A percentile compares a stretch with the other conserved stretches of the same genome.
Conservation (phyloP, 2,888 invertebrate genomes). For the Lutraria lutraria region DNA sequence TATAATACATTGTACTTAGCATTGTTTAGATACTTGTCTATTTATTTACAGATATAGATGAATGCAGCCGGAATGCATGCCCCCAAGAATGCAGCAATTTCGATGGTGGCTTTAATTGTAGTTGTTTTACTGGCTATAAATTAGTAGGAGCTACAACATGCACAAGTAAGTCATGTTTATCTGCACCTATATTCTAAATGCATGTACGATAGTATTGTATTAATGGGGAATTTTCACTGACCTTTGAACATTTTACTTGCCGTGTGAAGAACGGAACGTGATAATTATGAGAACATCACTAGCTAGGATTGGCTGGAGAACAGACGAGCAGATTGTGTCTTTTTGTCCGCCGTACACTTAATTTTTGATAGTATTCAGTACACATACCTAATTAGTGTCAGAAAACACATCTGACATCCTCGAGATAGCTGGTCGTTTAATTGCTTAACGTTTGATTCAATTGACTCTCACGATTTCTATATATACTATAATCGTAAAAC, state of each 20-base stretch:
- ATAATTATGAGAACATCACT: background rate
- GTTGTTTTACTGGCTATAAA: slow-evolving; percentile 53
- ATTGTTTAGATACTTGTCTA: background rate
- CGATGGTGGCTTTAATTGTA: slow-evolving; percentile 51
- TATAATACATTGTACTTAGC: no score
- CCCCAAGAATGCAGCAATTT: slow-evolving; percentile 52
- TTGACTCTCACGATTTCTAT: no score
- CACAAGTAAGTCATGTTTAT: background rate
- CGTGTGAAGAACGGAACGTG: no score
- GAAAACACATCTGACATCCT: no score
- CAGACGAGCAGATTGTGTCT: background rate
- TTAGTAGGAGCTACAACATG: slow-evolving; percentile 6
- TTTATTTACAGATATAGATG: slow-evolving; percentile 52
- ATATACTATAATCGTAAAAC: no score
- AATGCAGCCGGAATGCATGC: slow-evolving; percentile 49
- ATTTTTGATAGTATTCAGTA: no score
- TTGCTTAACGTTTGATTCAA: no score
- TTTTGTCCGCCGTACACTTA: no score
- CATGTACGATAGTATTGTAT: background rate
- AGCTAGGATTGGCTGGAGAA: background rate
- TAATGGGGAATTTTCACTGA: no score
- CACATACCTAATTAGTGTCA: no score
- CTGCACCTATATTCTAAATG: background rate
- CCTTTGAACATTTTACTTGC: no score
- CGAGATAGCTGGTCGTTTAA: no score